Evolutionary conservation across 2,113 vertebrate genomes (phyloP), one percentile per base, ranked within the genome.

Genomic region (Morone chrysops): DNA sequence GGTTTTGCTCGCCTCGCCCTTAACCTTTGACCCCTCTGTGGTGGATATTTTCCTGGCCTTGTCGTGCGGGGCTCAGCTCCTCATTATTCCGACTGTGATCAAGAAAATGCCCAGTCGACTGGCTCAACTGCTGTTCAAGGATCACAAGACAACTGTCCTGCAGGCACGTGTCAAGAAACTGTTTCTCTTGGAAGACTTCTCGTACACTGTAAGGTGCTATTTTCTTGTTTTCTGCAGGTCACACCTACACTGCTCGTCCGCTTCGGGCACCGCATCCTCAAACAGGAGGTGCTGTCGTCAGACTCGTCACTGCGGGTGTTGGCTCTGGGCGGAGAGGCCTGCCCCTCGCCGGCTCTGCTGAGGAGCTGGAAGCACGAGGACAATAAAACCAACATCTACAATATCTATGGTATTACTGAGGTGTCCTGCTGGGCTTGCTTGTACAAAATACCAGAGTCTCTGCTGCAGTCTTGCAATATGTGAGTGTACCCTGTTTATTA

Each of bases 1-100:
- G 72, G 92, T 99, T 0, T 98, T 99, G 86, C 90, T 99, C 74
- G 97, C 98, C 31, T 98, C 98, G 14, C 96, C 98, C 17, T 91
- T 99, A 76, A 99, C 98, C 3, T 99, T 99, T 94, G 98, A 99
- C 90, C 98, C 98, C 0, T 99, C 98, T 4, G 97, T 97, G 80
- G 95, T 99, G 89, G 98, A 99, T 51, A 83, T 99, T 75, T 99
- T 99, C 79, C 3, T 98, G 67, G 94, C 97, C 25, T 90, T 99
- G 9, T 95, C 97, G 1, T 96, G 96, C 0, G 98, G 98, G 18
- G 97, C 98, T 47, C 95, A 94, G 81, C 94, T 99, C 73, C 96
- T 99, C 36, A 81, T 99, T 0, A 81, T 97, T n/a, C 97, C 98
- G n/a, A 80, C 94, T 17, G 50, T 93, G 6, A 73, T 98, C 77